Percentiles rank a stretch among this genome's conserved stretches.
These are phyloP conservation scores for Pionites leucogaster DNA, from an alignment of 2,113 vertebrate species.

Conservation along the genomic window DNA sequence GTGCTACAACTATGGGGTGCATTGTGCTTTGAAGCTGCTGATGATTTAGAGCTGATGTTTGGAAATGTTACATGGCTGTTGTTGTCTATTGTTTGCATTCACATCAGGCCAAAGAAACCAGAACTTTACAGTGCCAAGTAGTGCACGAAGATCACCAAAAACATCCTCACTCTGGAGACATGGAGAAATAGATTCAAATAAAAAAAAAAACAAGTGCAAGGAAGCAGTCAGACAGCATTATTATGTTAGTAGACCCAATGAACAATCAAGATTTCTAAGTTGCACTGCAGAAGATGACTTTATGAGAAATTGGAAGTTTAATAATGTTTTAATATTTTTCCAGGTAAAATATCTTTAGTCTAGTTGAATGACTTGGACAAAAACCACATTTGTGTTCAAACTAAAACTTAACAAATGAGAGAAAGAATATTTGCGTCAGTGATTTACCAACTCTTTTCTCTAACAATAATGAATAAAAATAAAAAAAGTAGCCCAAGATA, in stretches of 20 bases:
- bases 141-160: fast-evolving
- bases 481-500: neutral
- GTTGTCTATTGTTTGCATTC: neutral
- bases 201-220: neutral
- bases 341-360: neutral
- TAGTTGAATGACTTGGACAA: neutral
- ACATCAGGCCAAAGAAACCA: neutral
- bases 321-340: neutral
- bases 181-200: neutral
- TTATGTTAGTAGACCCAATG: neutral
- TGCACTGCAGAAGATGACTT: neutral
- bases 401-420: neutral
- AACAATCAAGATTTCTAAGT: neutral
- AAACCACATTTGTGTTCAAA: neutral
- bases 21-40: neutral
- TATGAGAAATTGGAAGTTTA: neutral
- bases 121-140: neutral
- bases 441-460: neutral
- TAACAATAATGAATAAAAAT: neutral
- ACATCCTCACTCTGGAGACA: neutral
- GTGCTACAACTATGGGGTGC: neutral
- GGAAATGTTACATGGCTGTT: neutral
- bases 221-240: neutral
- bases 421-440: neutral
- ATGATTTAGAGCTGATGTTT: neutral